Base-by-base conservation (phyloP, 2,888 invertebrate species). In the Pseudeuparius sepicola region DNA sequence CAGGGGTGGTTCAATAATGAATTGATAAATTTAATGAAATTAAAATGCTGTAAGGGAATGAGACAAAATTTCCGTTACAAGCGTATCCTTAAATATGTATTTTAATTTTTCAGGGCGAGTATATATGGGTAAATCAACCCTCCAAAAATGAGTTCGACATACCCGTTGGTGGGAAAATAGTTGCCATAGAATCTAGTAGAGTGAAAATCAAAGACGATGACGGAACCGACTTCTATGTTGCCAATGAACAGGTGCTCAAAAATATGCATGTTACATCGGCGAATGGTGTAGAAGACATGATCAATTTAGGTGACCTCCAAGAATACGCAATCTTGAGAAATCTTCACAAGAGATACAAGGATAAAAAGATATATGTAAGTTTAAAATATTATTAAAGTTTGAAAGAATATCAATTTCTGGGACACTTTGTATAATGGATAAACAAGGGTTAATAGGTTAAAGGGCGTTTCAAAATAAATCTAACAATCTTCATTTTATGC, bases 261-360 rank as follows among this genome's bases (percentile, higher is more conserved):
- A 67, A 76, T 3, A 78, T 89, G 70, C 87, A 88, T 55, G 64
- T 75, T 4, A 79, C 88, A 10, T 88, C 88, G 1, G 68, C 81
- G 29, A 66, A 71, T 37, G 85, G 86, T 15, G 89, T 93, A 9
- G 92, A 93, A 55, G 94, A 96, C 59, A 93, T 96, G 93, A 94
- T 94, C 49, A 83, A 83, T 17, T 67, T 96, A 23, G 92, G 90
- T 2, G 96, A 96, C 60, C 69, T 96, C 26, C 90, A 94, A 59
- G 96, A 96, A 57, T 86, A 88, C 52, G 88, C 93, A 2, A 93
- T 96, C 43, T 68, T 96, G 23, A 70, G 89, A 36, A 96, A 96
- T 65, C 70, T 96, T 36, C 82, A 88, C 53, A 77, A 87, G 51
- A 73, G 96, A 49, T 96, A 94, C 63, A 77, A 74, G 51, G 77